Percentiles rank a stretch among this genome's conserved stretches.
These are phyloP conservation scores for Mormyrus proboscirostris DNA, from an alignment of 2,797 vertebrate species.

Conservation along the genomic window DNA sequence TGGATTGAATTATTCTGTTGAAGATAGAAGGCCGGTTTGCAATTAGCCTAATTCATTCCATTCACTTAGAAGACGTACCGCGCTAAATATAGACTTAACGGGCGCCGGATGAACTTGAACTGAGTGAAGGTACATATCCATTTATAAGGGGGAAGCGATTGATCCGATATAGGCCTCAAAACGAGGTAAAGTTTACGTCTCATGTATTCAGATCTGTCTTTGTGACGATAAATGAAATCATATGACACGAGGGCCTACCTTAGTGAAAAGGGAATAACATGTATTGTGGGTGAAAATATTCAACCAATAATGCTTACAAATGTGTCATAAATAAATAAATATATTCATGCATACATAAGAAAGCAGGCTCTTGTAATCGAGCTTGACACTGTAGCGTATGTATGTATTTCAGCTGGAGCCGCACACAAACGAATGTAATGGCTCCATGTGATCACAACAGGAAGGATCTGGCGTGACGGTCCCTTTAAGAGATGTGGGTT, in stretches of 20 bases:
- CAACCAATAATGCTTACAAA: not conserved
- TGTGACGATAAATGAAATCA: not conserved
- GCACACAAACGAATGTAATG: constrained; percentile 56
- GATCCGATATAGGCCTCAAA: not conserved
- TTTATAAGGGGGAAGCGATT: not conserved
- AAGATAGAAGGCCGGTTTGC: not conserved
- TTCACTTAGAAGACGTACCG: not conserved
- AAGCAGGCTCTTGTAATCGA: constrained; percentile 26
- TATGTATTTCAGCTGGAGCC: constrained; percentile 33
- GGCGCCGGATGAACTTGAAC: constrained; percentile 6
- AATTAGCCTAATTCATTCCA: constrained; percentile 5
- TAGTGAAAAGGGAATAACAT: not conserved
- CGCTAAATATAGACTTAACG: not conserved
- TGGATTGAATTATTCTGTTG: not conserved
- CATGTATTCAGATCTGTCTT: not conserved
- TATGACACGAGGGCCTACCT: not conserved
- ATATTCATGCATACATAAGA: constrained; percentile 13
- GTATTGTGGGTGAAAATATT: not conserved
- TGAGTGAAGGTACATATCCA: not conserved
- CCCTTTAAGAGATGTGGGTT: constrained; percentile 74
- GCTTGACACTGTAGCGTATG: constrained; percentile 22
- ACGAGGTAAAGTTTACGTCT: constrained; percentile 4
- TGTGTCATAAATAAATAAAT: constrained; percentile 25
- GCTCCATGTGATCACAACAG: constrained; percentile 74
- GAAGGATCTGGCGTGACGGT: constrained; percentile 58